phyloP scores from a whole-genome alignment of 2,797 vertebrate species.

The Pitangus sulphuratus region DNA sequence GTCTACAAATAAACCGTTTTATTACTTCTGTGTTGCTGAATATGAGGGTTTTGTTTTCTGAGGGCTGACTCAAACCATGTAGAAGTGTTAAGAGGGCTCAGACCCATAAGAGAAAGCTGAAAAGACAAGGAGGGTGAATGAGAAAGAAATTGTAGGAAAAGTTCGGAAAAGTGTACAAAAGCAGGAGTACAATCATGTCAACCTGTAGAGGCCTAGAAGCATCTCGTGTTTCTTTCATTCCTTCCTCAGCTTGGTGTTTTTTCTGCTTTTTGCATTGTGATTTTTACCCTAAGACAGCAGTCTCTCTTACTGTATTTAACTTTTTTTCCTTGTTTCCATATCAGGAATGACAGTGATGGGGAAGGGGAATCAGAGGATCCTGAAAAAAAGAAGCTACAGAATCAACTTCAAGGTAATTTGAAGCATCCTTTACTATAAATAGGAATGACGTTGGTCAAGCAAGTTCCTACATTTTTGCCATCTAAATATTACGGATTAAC shows the following conservation, averaged over 20 bases:
- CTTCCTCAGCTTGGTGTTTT: not conserved
- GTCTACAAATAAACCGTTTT: not conserved
- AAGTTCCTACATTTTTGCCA: not conserved
- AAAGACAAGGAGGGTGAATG: not conserved
- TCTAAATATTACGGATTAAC: not conserved
- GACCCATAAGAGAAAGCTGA: not conserved
- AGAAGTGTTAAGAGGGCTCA: not conserved
- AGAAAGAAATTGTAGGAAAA: not conserved
- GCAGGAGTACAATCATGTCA: not conserved
- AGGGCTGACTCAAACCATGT: not conserved
- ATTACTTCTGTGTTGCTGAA: not conserved
- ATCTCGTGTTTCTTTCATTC: not conserved
- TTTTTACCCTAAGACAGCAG: not conserved
- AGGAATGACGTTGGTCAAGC: not conserved
- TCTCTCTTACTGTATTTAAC: not conserved
- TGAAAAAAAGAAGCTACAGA: slow-evolving; percentile 98
- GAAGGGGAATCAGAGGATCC: slow-evolving; percentile 93
- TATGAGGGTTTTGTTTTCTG: not conserved
- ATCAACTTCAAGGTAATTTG: slow-evolving; percentile 91
- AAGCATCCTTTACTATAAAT: slow-evolving; percentile 24
- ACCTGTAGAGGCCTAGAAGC: not conserved
- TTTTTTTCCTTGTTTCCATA: slow-evolving; percentile 2
- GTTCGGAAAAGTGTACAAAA: not conserved
- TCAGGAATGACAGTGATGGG: slow-evolving; percentile 96
- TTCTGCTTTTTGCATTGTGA: not conserved